Evolutionary conservation across 2,113 vertebrate genomes (phyloP), one percentile per base, ranked within the genome.

Genomic region (Nematolebias whitei): DNA sequence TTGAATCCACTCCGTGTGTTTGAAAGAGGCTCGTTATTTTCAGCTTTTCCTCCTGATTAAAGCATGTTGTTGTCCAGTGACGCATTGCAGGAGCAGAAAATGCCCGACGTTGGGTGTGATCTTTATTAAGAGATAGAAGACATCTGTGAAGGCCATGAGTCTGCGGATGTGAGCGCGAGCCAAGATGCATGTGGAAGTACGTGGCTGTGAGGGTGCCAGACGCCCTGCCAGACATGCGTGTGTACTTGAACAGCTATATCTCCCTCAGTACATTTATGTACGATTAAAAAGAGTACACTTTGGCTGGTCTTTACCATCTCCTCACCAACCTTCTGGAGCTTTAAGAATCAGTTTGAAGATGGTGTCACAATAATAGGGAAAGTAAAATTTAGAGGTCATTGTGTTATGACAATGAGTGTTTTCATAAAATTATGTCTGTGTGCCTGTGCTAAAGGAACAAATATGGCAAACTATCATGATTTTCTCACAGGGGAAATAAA

Each of bases 131-230:
- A 26, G 69, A 62, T 72, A 78, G 62, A 71, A 83, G 77, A 83
- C 67, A 76, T 85, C 82, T 81, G 84, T 65, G 80, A 75, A 78
- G 12, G 29, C 61, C 54, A 38, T 67, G 79, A 79, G 79, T 67
- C 74, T 82, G 70, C 58, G 63, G 77, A 79, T 76, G 65, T 73
- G 62, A 82, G 60, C 3, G 5, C 2, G 26, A 71, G 80, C 78
- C 80, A 85, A 83, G 62, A 71, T 68, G 67, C 63, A 41, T 71
- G 60, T 24, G 54, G 49, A 78, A 76, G 62, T 57, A 64, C 68
- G 75, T 54, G 49, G 60, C 63, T 59, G 41, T 70, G 69, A 67
- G 82, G 68, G 61, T 83, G 75, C 65, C 76, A 86, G 74, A 78
- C 44, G 2, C 35, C 38, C 0, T 38, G 41, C 57, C n/a, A n/a